Conservation (phyloP, 2,888 invertebrate genomes). For the Drosophila mimica region DNA sequence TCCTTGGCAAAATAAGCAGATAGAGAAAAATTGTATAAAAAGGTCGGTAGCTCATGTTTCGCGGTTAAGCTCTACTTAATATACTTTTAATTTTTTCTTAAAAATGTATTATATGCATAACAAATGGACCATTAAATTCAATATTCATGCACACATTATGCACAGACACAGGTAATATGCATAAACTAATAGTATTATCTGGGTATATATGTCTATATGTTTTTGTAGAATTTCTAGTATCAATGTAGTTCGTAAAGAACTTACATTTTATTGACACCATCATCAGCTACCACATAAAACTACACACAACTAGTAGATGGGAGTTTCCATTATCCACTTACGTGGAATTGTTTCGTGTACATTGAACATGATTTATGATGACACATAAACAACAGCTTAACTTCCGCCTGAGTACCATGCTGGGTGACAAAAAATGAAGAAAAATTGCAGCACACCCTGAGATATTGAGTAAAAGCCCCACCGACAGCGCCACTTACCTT, state of each 20-base stretch:
- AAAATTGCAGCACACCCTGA: conserved; percentile 71
- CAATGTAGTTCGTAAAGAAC: neutral
- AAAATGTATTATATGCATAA: neutral
- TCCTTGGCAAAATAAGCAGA: neutral
- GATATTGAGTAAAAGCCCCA: conserved; percentile 76
- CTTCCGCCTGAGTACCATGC: conserved; percentile 71
- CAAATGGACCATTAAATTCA: conserved; percentile 6
- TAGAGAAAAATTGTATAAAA: neutral
- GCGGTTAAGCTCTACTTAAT: too few relatives aligned
- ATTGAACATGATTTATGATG: conserved; percentile 81
- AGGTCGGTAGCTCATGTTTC: conserved; percentile 5
- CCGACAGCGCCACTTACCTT: conserved; percentile 68
- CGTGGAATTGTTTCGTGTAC: conserved; percentile 76
- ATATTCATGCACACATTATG: conserved; percentile 6
- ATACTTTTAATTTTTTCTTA: neutral
- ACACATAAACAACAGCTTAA: conserved; percentile 81
- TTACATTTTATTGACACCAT: neutral
- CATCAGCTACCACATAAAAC: conserved; percentile 8
- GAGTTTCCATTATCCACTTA: conserved; percentile 74
- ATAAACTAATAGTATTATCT: neutral
- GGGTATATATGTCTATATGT: neutral
- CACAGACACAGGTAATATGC: neutral
- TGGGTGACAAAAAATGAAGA: conserved; percentile 68
- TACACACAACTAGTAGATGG: conserved; percentile 8
- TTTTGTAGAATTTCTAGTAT: neutral